phyloP scores from a whole-genome alignment of 2,113 vertebrate species.

The Tragelaphus imberbis region DNA sequence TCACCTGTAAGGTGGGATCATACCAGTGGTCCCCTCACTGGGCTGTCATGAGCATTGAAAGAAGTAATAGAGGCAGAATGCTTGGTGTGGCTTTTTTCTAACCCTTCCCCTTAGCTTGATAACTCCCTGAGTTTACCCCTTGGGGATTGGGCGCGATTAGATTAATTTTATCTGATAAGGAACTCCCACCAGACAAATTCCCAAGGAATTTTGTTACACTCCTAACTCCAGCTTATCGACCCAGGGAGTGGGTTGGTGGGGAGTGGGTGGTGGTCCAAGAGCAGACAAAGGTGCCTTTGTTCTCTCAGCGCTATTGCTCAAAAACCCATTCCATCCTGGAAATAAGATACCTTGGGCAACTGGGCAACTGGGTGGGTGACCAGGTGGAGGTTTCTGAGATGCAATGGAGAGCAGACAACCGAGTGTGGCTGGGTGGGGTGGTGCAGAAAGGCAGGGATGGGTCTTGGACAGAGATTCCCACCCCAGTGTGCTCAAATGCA shows the following conservation, averaged over 20 bases:
- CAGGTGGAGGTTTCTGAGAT: not conserved
- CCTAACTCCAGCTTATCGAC: not conserved
- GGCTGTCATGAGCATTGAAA: not conserved
- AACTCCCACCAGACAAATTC: conserved; percentile 11
- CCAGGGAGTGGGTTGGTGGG: not conserved
- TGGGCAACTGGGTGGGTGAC: fast-evolving
- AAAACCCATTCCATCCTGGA: not conserved
- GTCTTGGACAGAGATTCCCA: not conserved
- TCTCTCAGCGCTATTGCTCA: not conserved
- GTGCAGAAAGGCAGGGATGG: not conserved
- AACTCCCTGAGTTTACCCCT: not conserved
- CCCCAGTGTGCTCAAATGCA: fast-evolving
- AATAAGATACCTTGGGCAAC: not conserved
- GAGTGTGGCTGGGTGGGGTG: not conserved
- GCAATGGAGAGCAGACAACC: fast-evolving
- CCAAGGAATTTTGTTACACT: not conserved
- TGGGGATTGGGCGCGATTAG: not conserved
- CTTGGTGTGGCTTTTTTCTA: not conserved
- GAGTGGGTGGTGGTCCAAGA: not conserved
- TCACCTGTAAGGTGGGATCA: not conserved
- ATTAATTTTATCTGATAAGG: not conserved
- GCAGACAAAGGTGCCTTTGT: not conserved
- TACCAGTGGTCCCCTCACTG: not conserved
- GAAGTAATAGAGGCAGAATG: not conserved
- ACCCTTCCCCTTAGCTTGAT: not conserved